Base-by-base conservation (phyloP, 2,113 vertebrate genomes). In the Pseudopodoces humilis region DNA sequence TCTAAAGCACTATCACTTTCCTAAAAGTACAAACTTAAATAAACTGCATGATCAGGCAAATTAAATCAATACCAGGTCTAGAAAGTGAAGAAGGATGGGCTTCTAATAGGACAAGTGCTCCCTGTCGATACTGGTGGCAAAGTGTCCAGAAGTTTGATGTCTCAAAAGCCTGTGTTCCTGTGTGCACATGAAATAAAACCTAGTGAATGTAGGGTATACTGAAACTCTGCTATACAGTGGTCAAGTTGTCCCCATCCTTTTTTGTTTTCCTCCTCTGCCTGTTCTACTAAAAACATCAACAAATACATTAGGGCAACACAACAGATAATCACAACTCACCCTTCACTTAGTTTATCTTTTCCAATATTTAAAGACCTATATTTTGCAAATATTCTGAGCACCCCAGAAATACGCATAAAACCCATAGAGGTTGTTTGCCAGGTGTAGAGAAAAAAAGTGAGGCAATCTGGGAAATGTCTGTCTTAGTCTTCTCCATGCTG, bases 1-100 rank as follows among this genome's bases (percentile, higher is more conserved):
- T 77, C 82, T 94, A 63, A 95, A 95, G 56, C 55, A 56, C 79
- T 74, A 69, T 65, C 70, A 35, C 63, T 71, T 97, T 90, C 72
- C 71, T 78, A 27, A 91, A 91, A 88, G 39, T 55, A 90, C 15
- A 70, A 65, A 56, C 62, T 95, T 83, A 91, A 96, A 74, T 52
- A 88, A 82, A 52, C 39, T 46, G 27, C 37, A 22, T 49, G 62
- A 63, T 83, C 28, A 41, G 64, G 68, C 68, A 95, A 83, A 88
- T 49, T 44, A 60, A 80, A 78, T 70, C 64, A 88, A 52, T 56
- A 74, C 37, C 25, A 55, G n/a, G 39, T 41, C 56, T 37, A 41
- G n/a, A 86, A 77, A 49, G 19, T 55, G 69, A 83, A 82, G 41
- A 91, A 83, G 47, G 33, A 39, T 77, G 63, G 64, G 58, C 33